Evolutionary conservation across 2,888 invertebrate genomes (phyloP).

Genomic region (Uloborus plumipes): DNA sequence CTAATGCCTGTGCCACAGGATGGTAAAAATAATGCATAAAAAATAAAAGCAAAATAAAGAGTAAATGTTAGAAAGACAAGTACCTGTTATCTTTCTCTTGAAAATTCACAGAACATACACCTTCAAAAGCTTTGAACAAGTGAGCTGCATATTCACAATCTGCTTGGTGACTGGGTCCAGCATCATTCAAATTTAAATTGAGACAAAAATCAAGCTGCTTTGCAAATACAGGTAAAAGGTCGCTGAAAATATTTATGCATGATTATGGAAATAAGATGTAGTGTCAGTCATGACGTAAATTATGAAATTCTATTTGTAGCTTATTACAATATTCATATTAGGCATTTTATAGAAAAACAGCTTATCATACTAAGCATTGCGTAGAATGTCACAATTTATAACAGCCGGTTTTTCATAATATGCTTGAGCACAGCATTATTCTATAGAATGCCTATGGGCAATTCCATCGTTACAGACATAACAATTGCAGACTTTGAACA

Average conservation of each 20-base stretch:
- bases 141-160: constrained; percentile 52
- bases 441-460: no score
- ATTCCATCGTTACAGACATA: no score
- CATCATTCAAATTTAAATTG: constrained; percentile 74
- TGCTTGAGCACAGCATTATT: no score
- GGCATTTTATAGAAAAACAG: no score
- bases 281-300: no score
- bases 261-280: not conserved
- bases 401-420: no score
- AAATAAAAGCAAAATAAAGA: not conserved
- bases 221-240: constrained; percentile 75
- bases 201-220: constrained; percentile 77
- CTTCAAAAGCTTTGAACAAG: constrained; percentile 50
- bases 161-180: constrained; percentile 2
- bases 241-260: constrained; percentile 69
- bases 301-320: no score
- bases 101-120: constrained; percentile 4
- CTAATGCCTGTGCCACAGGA: no score
- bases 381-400: no score
- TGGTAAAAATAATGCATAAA: not conserved
- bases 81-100: constrained; percentile 29
- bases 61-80: not conserved
- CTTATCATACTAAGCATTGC: no score
- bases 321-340: no score
- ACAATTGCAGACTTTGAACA: no score